phyloP scores from a whole-genome alignment of 1,140 invertebrate species.

The Lasioglossum albipes region DNA sequence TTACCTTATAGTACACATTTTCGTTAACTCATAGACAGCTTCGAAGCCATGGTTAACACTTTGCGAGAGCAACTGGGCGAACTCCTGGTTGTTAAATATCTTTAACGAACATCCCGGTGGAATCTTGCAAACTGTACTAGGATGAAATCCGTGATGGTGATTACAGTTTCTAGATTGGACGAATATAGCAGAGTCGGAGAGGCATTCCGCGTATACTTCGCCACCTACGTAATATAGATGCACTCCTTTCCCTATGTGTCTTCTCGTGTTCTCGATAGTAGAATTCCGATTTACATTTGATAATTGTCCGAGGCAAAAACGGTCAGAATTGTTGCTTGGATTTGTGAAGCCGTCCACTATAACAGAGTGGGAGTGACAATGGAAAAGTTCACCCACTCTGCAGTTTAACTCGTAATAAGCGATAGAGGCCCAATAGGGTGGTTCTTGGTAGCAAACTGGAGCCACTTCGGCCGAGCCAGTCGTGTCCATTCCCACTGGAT shows the following conservation, averaged over 20 bases:
- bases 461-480: constrained; percentile 85
- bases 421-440: constrained; percentile 96
- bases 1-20: constrained; percentile 97
- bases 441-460: constrained; percentile 93
- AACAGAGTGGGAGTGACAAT: too few species aligned
- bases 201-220: constrained; percentile 98
- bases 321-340: too few species aligned
- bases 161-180: constrained; percentile 98
- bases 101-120: constrained; percentile 95
- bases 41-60: constrained; percentile 97
- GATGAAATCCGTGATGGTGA: constrained; percentile 97
- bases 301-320: too few species aligned
- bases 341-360: too few species aligned
- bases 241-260: too few species aligned
- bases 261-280: too few species aligned
- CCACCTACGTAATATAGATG: constrained; percentile 98
- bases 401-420: constrained; percentile 98
- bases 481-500: constrained; percentile 84
- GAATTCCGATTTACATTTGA: too few species aligned
- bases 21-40: constrained; percentile 97
- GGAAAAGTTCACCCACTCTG: too few species aligned
- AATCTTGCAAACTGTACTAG: constrained; percentile 97
- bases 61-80: constrained; percentile 94
- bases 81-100: constrained; percentile 99
- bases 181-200: constrained; percentile 97